Evolutionary conservation across 2,113 vertebrate genomes (phyloP), one percentile per base, ranked within the genome.

Genomic region (Corynorhinus townsendii): DNA sequence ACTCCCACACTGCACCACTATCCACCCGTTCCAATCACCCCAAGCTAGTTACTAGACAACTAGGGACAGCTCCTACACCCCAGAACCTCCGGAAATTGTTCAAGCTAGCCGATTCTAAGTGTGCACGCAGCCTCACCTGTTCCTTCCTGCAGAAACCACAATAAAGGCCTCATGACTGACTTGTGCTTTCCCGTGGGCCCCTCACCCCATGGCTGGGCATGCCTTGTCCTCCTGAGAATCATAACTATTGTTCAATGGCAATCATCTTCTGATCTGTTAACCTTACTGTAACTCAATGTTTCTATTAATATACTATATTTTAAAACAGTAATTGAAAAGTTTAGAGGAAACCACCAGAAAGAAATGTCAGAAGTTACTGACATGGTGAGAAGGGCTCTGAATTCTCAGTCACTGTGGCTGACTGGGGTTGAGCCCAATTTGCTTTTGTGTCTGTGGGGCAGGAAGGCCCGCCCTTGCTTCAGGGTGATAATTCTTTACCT

Each of bases 171-270:
- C 84, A 9, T 8, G 24, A 33, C 26, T 11, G 47, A 90, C 66
- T 2, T 0, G 0, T 28, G n/a, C 33, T 64, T 47, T 11, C 11
- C 68, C 1, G 2, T 4, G 9, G 0, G 1, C 19, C 28, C 38
- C 45, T 35, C 16, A 38, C 12, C 10, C 8, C 12, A 43, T 45
- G 11, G 20, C 5, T 24, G 30, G 16, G 28, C 6, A 11, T 30
- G 30, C 33, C 45, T 64, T 4, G 26, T 49, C 43, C 68, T 72
- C 43, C 54, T 11, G 6, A 56, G 33, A 45, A 43, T 40, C 38
- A 4, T 35, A 88, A 33, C 11, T 38, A 2, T 52, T 77, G 79
- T 54, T 28, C 35, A 73, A 10, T 49, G 59, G 56, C 72, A 90
- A 85, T 33, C 35, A 12, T 11, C 30, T 62, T 62, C 52, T 33